Evolutionary conservation across 2,888 invertebrate genomes (phyloP), one percentile per base, ranked within the genome.

Genomic region (Calameuta idolon): DNA sequence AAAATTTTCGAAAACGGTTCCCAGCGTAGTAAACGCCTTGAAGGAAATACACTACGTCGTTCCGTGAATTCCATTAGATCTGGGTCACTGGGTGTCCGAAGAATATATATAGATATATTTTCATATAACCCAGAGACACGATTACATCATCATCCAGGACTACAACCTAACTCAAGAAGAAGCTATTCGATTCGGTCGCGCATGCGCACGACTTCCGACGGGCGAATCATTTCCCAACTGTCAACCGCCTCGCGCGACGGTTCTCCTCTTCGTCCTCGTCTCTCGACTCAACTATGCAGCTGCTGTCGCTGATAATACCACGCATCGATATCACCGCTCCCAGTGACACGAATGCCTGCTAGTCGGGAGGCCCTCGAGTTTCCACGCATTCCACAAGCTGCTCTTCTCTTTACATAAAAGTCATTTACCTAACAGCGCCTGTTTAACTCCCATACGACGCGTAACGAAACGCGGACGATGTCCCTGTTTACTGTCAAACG

Each of bases 251-350:
- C 11, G 1, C 69, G 69, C n/a, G n/a, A 33, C 69, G 69, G n/a
- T n/a, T n/a, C n/a, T 33, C 5, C 31, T 31, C 69, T 5, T 69
- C 69, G 15, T 40, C 40, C 40, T 40, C 15, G 40, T 35, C 76
- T 34, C 40, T 15, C 40, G 40, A 55, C 76, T 40, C 30, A 55
- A 73, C 68, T 73, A 71, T 37, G 76, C 55, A 34, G 37, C n/a
- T 73, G 73, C 76, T 68, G 68, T 55, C 15, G 40, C 40, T 40
- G 69, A 12, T 68, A 74, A 75, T 35, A 31, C 77, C 76, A 79
- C 78, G 87, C 87, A 82, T 87, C 84, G 83, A 85, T 87, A 83
- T 87, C 86, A 80, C 86, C 83, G 81, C 81, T 84, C 82, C 79
- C 83, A 80, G 81, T 83, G 87, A 87, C 85, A 87, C 84, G 79